Base-by-base conservation (phyloP, 2,113 vertebrate genomes). In the Balaeniceps rex region DNA sequence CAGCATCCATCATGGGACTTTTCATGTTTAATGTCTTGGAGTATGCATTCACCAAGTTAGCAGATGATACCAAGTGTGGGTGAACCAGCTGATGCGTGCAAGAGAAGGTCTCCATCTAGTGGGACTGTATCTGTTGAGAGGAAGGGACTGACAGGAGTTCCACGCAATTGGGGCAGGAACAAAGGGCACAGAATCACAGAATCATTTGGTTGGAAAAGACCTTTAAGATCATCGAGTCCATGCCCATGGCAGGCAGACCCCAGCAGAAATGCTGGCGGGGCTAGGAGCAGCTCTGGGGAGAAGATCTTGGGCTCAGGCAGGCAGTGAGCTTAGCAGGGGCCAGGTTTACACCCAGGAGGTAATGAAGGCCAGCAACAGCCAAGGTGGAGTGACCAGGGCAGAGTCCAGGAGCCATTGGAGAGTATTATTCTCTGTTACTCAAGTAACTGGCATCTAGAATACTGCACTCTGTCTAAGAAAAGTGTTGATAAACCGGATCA, bases 31-130 rank as follows among this genome's bases (percentile, higher is more conserved):
- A 28, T 51, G 21, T 19, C 13, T 26, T 28, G 36, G 8, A 60
- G 12, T 24, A 22, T 7, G 6, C 25, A 36, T 84, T 26, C 33
- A 36, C 22, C 28, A 82, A 14, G 11, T n/a, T 34, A 78, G 5
- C 19, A 66, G 29, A 24, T 34, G 10, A 42, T 34, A 52, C 4
- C 7, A 61, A 2, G 0, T 40, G 10, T 33, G 5, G 0, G 1
- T n/a, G 44, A 60, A n/a, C 10, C 6, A n/a, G 25, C 6, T 3
- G 1, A 55, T 12, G 7, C 5, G 2, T 42, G 6, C 16, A 51
- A 52, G 46, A 34, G 11, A 63, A 85, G 17, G 9, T 46, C 26
- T 72, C 6, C 9, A 10, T 18, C 5, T 46, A 11, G 12, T 82
- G 19, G 13, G 3, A 38, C 6, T 44, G 24, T 10, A 5, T 63